Conservation (phyloP, 2,797 vertebrate species). For the Phrynocephalus forsythii region DNA sequence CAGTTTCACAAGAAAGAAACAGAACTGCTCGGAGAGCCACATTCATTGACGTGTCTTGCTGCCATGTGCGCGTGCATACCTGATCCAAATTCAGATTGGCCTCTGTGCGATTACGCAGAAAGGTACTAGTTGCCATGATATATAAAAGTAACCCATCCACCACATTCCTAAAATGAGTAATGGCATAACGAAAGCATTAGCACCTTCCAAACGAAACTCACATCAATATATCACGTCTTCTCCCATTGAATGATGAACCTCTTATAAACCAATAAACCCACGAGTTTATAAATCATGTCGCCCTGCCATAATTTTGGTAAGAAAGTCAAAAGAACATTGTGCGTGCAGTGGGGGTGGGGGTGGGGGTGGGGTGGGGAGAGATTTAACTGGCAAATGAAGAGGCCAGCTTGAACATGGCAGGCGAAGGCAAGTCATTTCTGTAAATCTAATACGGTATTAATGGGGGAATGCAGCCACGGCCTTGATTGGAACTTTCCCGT, state of each 20-base stretch:
- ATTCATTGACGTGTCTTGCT: no score
- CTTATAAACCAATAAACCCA: constrained; percentile 52
- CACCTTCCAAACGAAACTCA: constrained; percentile 55
- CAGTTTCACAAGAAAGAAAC: no score
- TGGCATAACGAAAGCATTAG: constrained; percentile 44
- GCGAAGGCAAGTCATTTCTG: constrained; percentile 23
- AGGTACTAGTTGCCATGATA: not conserved
- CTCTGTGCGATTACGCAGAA: not conserved
- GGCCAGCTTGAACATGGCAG: constrained; percentile 11
- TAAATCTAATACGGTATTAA: constrained; percentile 29
- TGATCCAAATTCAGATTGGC: no score
- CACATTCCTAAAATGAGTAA: constrained; percentile 47
- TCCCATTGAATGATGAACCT: constrained; percentile 59
- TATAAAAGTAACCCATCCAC: not conserved
- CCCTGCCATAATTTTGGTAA: constrained; percentile 51
- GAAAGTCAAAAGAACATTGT: constrained; percentile 34
- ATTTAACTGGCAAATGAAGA: constrained; percentile 47
- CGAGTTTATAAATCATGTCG: constrained; percentile 55
- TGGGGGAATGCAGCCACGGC: not conserved
- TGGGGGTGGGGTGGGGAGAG: not conserved
- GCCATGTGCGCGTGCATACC: no score
- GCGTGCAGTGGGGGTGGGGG: no score
- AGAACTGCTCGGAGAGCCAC: no score
- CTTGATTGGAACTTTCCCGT: not conserved
- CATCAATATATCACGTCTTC: constrained; percentile 62